Percentiles rank a stretch among this genome's conserved stretches.
phyloP scores from a whole-genome alignment of 2,888 invertebrate genomes.

The Agrochola circellaris region DNA sequence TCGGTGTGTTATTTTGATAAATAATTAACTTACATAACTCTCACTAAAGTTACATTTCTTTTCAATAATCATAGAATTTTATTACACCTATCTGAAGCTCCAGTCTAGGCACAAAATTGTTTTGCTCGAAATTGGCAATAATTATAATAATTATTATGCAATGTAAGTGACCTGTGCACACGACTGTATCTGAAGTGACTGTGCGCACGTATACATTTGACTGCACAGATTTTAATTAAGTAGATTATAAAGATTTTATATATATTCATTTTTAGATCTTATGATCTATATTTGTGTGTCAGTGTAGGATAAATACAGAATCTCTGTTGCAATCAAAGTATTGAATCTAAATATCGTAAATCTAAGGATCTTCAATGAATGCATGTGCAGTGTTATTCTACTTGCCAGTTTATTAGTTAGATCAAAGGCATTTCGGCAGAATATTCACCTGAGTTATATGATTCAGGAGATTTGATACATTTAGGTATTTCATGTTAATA shows the following conservation, averaged over 20 bases:
- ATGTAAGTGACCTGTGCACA: constrained; percentile 17
- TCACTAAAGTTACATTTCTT: neutral
- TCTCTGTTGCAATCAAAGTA: constrained; percentile 13
- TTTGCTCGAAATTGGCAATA: constrained; percentile 18
- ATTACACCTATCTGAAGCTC: neutral
- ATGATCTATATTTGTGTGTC: constrained; percentile 17
- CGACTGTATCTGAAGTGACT: constrained; percentile 26
- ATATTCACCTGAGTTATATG: constrained; percentile 5
- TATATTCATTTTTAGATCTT: constrained; percentile 2
- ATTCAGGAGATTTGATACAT: constrained; percentile 11
- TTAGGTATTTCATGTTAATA: too few relatives aligned
- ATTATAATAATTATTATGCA: constrained; percentile 18
- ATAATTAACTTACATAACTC: neutral
- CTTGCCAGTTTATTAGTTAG: constrained; percentile 24
- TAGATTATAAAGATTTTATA: neutral
- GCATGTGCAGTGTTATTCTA: constrained; percentile 17
- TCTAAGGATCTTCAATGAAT: constrained; percentile 20
- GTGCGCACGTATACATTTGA: constrained; percentile 34
- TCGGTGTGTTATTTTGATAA: neutral
- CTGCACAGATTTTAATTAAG: neutral
- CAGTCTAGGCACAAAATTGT: constrained; percentile 1
- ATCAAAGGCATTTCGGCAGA: constrained; percentile 30
- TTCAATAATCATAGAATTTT: neutral
- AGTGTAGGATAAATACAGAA: constrained; percentile 7
- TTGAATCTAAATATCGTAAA: constrained; percentile 34